Conservation (phyloP, 2,888 invertebrate species). For the Cantharis rufa region DNA sequence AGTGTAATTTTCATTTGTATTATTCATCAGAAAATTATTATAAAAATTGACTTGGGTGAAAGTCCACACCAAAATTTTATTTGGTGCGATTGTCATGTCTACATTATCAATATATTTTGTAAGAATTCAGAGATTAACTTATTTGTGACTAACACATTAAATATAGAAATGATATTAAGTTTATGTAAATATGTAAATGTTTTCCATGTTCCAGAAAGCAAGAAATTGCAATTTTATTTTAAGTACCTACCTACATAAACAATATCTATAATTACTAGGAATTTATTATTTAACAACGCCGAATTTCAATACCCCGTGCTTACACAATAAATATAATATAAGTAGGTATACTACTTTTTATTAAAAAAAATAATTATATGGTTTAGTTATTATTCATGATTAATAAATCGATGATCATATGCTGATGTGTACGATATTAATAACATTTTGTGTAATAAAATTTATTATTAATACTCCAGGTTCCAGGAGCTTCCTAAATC, state of each 20-base stretch:
- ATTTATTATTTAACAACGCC: background rate
- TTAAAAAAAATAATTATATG: background rate
- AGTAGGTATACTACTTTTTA: background rate
- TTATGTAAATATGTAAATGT: background rate
- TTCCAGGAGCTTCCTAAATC: no score
- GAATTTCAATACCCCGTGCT: background rate
- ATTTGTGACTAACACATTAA: background rate
- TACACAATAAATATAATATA: background rate
- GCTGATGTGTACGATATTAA: background rate
- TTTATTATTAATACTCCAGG: no score
- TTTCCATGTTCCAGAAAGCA: background rate
- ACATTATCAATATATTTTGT: background rate
- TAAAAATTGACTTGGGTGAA: background rate
- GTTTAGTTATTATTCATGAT: background rate
- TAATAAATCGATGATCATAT: background rate
- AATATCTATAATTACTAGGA: background rate
- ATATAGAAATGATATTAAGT: background rate
- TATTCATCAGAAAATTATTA: background rate
- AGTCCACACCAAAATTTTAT: background rate
- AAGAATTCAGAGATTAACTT: background rate
- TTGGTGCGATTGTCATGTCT: background rate
- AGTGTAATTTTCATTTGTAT: no score
- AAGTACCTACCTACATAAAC: background rate
- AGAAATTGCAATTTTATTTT: background rate
- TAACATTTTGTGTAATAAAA: background rate